A percentile compares a stretch with the other conserved stretches of the same genome.
phyloP scores from a whole-genome alignment of 2,888 invertebrate genomes.

The Gari tellinella region DNA sequence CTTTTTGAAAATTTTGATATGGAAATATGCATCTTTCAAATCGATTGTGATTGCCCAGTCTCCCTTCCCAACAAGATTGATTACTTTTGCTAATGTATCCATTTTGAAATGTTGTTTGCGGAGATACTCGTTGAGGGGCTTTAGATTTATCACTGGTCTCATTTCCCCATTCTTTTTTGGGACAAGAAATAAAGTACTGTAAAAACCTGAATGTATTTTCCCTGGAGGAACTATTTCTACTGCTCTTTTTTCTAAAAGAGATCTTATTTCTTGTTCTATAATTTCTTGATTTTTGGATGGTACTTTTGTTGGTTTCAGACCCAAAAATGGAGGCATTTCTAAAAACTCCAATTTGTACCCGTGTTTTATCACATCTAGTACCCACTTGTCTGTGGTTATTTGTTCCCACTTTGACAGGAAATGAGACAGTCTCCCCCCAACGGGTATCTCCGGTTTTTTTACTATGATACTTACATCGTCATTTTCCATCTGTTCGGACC shows the following conservation, averaged over 20 bases:
- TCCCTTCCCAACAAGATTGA: constrained; percentile 26
- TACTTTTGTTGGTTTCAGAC: constrained; percentile 18
- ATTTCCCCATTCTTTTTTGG: constrained; percentile 35
- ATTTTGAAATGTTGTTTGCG: constrained; percentile 42
- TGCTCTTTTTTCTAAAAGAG: constrained; percentile 30
- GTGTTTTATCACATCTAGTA: constrained; percentile 17
- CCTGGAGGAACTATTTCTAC: constrained; percentile 29
- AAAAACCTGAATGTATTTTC: constrained; percentile 35
- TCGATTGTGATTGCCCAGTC: constrained; percentile 46
- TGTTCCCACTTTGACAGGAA: constrained; percentile 20
- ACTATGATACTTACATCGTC: constrained; percentile 16
- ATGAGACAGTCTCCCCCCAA: constrained; percentile 27
- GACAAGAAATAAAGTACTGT: constrained; percentile 43
- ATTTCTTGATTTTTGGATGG: constrained; percentile 1
- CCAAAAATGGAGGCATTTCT: constrained; percentile 17
- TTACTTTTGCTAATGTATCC: constrained; percentile 35
- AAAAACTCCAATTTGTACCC: constrained; percentile 31
- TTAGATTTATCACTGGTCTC: constrained; percentile 33
- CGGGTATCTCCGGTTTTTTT: constrained; percentile 41
- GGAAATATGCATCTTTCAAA: constrained; percentile 44
- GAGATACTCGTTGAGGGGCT: constrained; percentile 47
- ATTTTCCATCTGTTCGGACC: too few species aligned
- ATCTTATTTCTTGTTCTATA: constrained; percentile 26
- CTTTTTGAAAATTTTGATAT: constrained; percentile 20
- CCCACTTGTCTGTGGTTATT: constrained; percentile 40